A percentile compares a stretch with the other conserved stretches of the same genome.
Conservation (phyloP, 2,797 vertebrate genomes). For the Loriculus beryllinus region DNA sequence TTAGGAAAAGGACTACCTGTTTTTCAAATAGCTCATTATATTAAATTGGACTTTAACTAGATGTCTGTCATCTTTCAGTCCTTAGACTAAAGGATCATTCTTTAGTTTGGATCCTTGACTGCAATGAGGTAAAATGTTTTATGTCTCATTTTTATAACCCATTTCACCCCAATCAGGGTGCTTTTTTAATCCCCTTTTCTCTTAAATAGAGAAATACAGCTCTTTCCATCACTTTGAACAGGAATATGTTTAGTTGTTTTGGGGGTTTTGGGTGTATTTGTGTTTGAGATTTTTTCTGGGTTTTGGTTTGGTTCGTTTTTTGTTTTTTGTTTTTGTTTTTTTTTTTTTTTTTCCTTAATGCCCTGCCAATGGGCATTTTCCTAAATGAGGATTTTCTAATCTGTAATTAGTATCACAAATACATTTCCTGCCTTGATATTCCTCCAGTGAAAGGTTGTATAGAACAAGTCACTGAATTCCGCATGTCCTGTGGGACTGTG, state of each 20-base stretch:
- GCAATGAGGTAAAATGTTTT: neutral
- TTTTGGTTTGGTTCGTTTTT: no score
- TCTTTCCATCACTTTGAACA: neutral
- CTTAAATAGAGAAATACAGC: neutral
- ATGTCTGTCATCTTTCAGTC: neutral
- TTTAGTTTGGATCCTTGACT: neutral
- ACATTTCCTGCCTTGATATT: slow-evolving; percentile 21
- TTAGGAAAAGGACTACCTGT: neutral
- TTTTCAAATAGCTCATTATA: neutral
- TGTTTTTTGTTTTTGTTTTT: no score
- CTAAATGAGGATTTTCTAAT: slow-evolving; percentile 28
- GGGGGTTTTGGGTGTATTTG: neutral
- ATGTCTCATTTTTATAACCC: neutral
- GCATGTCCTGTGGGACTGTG: neutral
- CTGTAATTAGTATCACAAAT: slow-evolving; percentile 53
- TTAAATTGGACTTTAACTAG: neutral
- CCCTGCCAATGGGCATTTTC: neutral
- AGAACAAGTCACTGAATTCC: neutral
- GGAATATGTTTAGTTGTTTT: neutral
- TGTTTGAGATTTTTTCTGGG: neutral
- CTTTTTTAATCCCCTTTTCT: neutral
- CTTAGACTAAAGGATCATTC: neutral
- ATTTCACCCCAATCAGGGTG: neutral
- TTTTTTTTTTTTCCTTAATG: neutral
- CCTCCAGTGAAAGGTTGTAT: neutral